phyloP scores from a whole-genome alignment of 2,888 invertebrate species.

The Copidosoma aretas region DNA sequence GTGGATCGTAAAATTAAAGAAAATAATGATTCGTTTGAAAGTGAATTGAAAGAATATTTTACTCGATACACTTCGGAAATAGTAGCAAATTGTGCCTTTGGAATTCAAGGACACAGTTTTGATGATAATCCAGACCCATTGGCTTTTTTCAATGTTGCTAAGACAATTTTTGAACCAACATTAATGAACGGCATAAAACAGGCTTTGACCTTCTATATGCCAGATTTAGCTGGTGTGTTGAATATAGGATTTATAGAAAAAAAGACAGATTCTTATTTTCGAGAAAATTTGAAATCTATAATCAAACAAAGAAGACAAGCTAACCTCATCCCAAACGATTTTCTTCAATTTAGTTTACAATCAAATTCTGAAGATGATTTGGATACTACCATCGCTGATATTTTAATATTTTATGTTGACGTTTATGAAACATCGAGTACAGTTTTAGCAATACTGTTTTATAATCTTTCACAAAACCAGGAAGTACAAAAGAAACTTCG shows the following conservation, averaged over 20 bases:
- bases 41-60: slow-evolving; percentile 47
- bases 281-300: slow-evolving; percentile 43
- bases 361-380: slow-evolving; percentile 51
- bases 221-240: slow-evolving; percentile 36
- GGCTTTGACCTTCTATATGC: slow-evolving; percentile 37
- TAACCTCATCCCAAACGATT: slow-evolving; percentile 59
- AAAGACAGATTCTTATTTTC: slow-evolving; percentile 47
- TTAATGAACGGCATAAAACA: slow-evolving; percentile 36
- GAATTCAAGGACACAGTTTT: slow-evolving; percentile 51
- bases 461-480: slow-evolving; percentile 62
- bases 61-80: slow-evolving; percentile 49
- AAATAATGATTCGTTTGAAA: slow-evolving; percentile 24
- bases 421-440: slow-evolving; percentile 66
- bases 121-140: slow-evolving; percentile 36
- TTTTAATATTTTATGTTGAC: slow-evolving; percentile 65
- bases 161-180: slow-evolving; percentile 45
- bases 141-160: slow-evolving; percentile 39
- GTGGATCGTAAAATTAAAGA: slow-evolving; percentile 26
- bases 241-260: slow-evolving; percentile 39
- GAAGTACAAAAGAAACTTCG: slow-evolving; percentile 63
- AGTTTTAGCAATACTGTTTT: slow-evolving; percentile 61
- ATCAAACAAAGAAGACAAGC: slow-evolving; percentile 46
- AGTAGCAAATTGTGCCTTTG: slow-evolving; percentile 48
- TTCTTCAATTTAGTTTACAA: slow-evolving; percentile 63
- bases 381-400: slow-evolving; percentile 59